These are phyloP conservation scores for Bradynema listronoti DNA, from an alignment of 1,140 invertebrate species.

Conservation along the genomic window DNA sequence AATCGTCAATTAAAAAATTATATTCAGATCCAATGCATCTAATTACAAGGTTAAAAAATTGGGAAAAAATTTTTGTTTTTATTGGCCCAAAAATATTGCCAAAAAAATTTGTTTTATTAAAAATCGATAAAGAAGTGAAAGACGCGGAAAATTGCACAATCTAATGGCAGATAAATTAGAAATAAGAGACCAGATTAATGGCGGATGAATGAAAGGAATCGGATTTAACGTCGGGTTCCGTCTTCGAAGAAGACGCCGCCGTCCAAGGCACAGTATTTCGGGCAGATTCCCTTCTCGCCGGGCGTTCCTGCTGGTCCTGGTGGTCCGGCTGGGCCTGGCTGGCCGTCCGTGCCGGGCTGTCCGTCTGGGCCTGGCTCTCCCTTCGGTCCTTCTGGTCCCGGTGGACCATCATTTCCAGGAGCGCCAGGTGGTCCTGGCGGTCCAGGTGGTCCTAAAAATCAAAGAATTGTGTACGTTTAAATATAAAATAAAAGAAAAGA, in stretches of 20 bases:
- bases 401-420: conserved; percentile 42
- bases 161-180: too few species aligned
- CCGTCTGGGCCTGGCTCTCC: conserved; percentile 48
- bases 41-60: too few species aligned
- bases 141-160: too few species aligned
- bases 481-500: background rate
- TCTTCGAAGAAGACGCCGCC: conserved; percentile 42
- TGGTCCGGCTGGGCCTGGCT: conserved; percentile 44
- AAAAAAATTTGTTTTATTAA: too few species aligned
- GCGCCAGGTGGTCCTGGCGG: conserved; percentile 24
- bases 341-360: conserved; percentile 41
- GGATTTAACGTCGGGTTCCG: conserved; percentile 11
- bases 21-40: too few species aligned
- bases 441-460: conserved; percentile 32
- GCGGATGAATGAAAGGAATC: too few species aligned
- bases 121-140: too few species aligned
- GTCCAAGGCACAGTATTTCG: conserved; percentile 47
- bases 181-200: too few species aligned
- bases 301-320: conserved; percentile 41
- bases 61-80: too few species aligned
- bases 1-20: too few species aligned
- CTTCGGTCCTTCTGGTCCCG: conserved; percentile 38
- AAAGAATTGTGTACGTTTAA: background rate
- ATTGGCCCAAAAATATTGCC: too few species aligned
- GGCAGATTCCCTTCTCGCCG: conserved; percentile 52